phyloP scores from a whole-genome alignment of 2,797 vertebrate genomes.

The Erithacus rubecula region DNA sequence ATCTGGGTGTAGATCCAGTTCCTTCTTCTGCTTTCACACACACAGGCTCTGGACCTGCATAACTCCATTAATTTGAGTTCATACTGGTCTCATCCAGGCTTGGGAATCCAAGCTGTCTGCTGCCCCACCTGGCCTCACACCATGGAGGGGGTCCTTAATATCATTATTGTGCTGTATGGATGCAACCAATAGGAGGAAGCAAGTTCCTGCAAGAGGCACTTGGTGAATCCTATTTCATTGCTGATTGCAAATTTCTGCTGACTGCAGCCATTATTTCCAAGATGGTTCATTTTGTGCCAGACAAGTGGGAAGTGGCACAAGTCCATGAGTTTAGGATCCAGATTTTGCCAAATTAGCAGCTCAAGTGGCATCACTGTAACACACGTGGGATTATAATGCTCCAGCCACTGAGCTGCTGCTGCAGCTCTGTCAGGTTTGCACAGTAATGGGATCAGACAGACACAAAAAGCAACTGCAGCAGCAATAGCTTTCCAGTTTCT shows the following conservation, averaged over 20 bases:
- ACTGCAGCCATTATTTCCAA: background rate
- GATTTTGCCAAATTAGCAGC: background rate
- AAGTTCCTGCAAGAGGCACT: accelerated
- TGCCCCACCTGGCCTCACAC: background rate
- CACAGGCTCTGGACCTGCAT: accelerated
- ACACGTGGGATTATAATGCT: background rate
- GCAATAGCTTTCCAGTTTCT: background rate
- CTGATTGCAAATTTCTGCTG: background rate
- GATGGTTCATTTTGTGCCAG: background rate
- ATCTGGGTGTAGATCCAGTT: accelerated
- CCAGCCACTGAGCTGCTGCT: background rate
- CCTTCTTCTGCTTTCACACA: background rate
- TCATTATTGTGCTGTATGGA: background rate
- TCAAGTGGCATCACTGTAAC: background rate
- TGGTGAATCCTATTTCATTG: background rate
- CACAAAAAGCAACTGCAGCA: background rate
- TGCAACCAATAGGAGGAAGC: background rate
- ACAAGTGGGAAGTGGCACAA: background rate
- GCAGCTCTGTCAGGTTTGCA: background rate
- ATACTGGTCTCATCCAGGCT: background rate
- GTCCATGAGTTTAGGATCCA: background rate
- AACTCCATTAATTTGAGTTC: background rate
- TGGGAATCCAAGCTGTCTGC: background rate
- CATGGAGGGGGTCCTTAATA: accelerated
- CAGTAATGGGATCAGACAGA: accelerated